phyloP scores from a whole-genome alignment of 64 coral and sea anemone species.

The Acropora yongei region DNA sequence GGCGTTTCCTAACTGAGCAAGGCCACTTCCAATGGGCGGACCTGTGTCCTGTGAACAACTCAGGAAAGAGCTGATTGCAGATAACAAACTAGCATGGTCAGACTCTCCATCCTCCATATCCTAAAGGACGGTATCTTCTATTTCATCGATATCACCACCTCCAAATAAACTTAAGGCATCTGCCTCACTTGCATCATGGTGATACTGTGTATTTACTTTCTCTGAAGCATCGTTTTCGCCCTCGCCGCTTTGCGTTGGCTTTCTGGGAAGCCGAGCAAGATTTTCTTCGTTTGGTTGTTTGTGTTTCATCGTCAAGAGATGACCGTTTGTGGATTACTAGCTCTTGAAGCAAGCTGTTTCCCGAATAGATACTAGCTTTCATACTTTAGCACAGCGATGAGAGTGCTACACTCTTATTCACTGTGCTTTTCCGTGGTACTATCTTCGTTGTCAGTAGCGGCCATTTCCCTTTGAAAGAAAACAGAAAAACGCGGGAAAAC shows the following conservation, averaged over 20 bases:
- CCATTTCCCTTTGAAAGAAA: slow-evolving; percentile 8
- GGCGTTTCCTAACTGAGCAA: too few relatives aligned
- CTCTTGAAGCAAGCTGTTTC: neutral
- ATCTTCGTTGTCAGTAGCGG: neutral
- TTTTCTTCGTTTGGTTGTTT: neutral
- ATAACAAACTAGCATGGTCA: too few relatives aligned
- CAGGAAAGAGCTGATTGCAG: too few relatives aligned
- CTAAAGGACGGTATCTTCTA: too few relatives aligned
- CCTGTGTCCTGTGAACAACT: too few relatives aligned
- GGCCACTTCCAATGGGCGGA: too few relatives aligned
- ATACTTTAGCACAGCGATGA: neutral
- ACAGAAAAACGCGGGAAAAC: neutral
- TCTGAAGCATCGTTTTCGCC: neutral
- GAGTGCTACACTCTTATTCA: slow-evolving; percentile 9
- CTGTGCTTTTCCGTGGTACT: neutral
- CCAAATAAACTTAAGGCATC: neutral
- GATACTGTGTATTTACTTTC: neutral
- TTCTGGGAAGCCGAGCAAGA: neutral
- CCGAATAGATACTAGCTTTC: neutral
- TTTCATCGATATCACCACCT: neutral
- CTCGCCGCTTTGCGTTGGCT: neutral
- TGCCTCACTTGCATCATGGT: neutral
- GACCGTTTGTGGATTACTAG: neutral
- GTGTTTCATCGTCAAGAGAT: neutral
- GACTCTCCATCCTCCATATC: too few relatives aligned